Base-by-base conservation (phyloP, 2,113 vertebrate genomes). In the Sialia sialis region DNA sequence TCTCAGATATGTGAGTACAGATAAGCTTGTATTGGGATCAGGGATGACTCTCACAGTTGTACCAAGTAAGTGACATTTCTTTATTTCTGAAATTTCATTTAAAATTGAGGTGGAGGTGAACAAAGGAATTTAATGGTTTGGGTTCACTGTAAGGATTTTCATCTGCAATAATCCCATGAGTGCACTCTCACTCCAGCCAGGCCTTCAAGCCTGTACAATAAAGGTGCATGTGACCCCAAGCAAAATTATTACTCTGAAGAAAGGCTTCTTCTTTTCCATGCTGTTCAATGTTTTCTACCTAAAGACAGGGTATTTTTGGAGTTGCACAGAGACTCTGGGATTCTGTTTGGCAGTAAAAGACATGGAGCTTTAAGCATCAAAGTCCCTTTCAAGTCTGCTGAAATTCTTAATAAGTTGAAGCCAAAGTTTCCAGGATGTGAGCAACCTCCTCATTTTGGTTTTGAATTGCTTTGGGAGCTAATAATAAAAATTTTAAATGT, bases 61-160 rank as follows among this genome's bases (percentile, higher is more conserved):
- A 74, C 82, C 93, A 87, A 58, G 93, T 96, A 96, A 95, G 95
- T 94, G 38, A 12, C 4, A 13, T 41, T 49, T 23, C 48, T 75
- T 55, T 72, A 32, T 39, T 58, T n/a, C 41, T 82, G 29, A 54
- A 92, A 72, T 11, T 41, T n/a, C 10, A 58, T 30, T 26, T 67
- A 19, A 64, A 88, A 32, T 73, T 55, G 11, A n/a, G 13, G 19
- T 21, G 23, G 19, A 13, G 20, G 15, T 21, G 4, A 3, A 38
- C 5, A 10, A 48, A 36, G 20, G 6, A 23, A 48, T 81, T 6
- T 32, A 43, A 36, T 27, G 8, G 3, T 36, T 69, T 87, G 4
- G 13, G 32, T 36, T 84, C 30, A 58, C 7, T 41, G 16, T 18
- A 26, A 64, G 41, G 41, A 52, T 81, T 66, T 88, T n/a, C 51